phyloP scores from a whole-genome alignment of 2,888 invertebrate genomes.

The Drosophila siamana region DNA sequence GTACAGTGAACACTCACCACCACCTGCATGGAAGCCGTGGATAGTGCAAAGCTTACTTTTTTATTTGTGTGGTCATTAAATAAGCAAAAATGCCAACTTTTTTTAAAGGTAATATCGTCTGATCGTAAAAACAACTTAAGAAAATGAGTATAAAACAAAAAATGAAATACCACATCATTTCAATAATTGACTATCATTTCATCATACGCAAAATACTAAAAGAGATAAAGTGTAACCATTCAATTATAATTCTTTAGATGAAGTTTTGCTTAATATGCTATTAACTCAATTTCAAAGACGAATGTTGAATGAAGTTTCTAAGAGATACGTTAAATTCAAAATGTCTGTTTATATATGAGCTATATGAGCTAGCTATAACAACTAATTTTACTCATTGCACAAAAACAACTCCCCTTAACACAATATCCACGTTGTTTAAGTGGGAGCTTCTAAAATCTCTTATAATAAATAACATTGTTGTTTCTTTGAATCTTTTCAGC shows the following conservation, averaged over 20 bases:
- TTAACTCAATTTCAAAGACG: too few relatives aligned
- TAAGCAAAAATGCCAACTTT: not conserved
- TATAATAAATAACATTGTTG: not conserved
- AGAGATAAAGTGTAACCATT: too few relatives aligned
- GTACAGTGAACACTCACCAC: not conserved
- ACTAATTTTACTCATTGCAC: too few relatives aligned
- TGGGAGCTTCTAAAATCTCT: not conserved
- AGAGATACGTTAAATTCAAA: too few relatives aligned
- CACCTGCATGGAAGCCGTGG: slow-evolving; percentile 11
- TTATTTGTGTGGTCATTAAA: not conserved
- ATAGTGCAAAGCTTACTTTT: not conserved
- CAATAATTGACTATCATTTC: not conserved
- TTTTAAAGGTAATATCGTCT: not conserved
- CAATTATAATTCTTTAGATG: too few relatives aligned
- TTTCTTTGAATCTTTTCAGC: not conserved
- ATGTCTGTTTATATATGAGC: too few relatives aligned
- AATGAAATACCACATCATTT: not conserved
- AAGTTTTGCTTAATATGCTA: too few relatives aligned
- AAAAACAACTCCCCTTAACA: not conserved
- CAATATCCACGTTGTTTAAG: not conserved
- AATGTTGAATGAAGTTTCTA: too few relatives aligned
- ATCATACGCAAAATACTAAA: too few relatives aligned
- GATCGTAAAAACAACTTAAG: not conserved
- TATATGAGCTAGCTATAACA: too few relatives aligned
- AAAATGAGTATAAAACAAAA: not conserved